Base-by-base conservation (phyloP, 2,113 vertebrate species). In the Cryptotis parvus region DNA sequence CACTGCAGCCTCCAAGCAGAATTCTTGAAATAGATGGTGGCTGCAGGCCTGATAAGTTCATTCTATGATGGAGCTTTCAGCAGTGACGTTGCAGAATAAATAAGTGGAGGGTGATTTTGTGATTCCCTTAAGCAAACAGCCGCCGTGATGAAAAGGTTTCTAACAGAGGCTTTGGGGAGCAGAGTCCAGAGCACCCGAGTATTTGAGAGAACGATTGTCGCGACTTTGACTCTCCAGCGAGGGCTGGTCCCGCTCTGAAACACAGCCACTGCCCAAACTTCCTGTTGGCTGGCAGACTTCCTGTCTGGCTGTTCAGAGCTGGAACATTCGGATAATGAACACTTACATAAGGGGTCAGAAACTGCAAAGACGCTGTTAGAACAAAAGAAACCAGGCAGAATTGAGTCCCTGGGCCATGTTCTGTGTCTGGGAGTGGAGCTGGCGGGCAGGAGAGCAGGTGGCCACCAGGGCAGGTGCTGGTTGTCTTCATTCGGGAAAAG, bases 331-430 rank as follows among this genome's bases (percentile, higher is more conserved):
- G 81, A n/a, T 76, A 86, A 85, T 74, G 61, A 83, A 49, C 26
- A 26, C n/a, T 39, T 61, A 66, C 84, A 6, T 45, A 22, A 33
- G 4, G 12, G 61, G 20, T 16, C 1, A 45, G 79, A n/a, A 55
- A 63, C 66, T 89, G 33, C 52, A n/a, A 84, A 68, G 68, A 88
- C 88, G 69, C 37, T 79, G 16, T 70, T 75, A 33, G 66, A 72
- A 91, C 49, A 45, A 79, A 95, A 94, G 68, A 89, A 87, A 68
- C 76, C 22, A 85, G 68, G 27, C 26, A 33, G n/a, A 29, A 83
- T 39, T 61, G 43, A 39, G 4, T 80, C 52, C 26, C 37, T 86
- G 83, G 52, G 43, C 68, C 85, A 39, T 83, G 26, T 11, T 82
- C 39, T 85, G 45, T 10, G 45, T 49, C 45, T 49, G 45, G 45